These are phyloP conservation scores for Esox masquinongy DNA, from an alignment of 2,797 vertebrate genomes.

Conservation along the genomic window DNA sequence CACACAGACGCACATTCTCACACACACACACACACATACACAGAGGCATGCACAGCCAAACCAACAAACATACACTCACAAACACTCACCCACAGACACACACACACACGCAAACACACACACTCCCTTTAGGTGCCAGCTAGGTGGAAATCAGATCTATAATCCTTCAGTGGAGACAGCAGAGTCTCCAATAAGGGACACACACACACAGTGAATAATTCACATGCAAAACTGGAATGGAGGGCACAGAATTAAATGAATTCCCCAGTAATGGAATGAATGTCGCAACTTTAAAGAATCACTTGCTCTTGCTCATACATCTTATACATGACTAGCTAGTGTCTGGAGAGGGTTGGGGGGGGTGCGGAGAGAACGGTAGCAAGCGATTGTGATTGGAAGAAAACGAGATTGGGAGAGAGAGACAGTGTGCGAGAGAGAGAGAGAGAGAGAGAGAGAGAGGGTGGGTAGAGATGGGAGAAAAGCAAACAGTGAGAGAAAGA, in stretches of 20 bases:
- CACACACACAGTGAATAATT: constrained; percentile 58
- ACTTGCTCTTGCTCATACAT: constrained; percentile 77
- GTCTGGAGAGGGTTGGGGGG: constrained; percentile 16
- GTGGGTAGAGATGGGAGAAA: constrained; percentile 18
- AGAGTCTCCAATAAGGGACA: constrained; percentile 51
- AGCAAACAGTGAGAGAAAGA: constrained; percentile 31
- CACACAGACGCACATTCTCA: neutral
- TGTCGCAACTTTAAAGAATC: constrained; percentile 72
- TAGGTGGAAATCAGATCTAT: constrained; percentile 58
- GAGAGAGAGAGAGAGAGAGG: constrained; percentile 45
- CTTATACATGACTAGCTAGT: constrained; percentile 53
- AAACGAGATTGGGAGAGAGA: constrained; percentile 6
- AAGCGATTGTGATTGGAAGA: no score
- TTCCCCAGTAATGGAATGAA: constrained; percentile 79
- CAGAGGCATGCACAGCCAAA: neutral
- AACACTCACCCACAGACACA: constrained; percentile 2
- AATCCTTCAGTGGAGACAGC: constrained; percentile 59
- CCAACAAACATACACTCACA: constrained; percentile 1
- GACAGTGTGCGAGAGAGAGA: constrained; percentile 32
- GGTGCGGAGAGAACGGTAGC: neutral
- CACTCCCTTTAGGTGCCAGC: constrained; percentile 49
- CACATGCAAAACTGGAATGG: constrained; percentile 71
- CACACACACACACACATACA: neutral
- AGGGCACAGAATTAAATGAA: constrained; percentile 75
- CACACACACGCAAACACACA: constrained; percentile 4